Conservation (phyloP, 37 sponge, comb jelly and placozoan species). For the Chondrilla cf. caribensis region DNA sequence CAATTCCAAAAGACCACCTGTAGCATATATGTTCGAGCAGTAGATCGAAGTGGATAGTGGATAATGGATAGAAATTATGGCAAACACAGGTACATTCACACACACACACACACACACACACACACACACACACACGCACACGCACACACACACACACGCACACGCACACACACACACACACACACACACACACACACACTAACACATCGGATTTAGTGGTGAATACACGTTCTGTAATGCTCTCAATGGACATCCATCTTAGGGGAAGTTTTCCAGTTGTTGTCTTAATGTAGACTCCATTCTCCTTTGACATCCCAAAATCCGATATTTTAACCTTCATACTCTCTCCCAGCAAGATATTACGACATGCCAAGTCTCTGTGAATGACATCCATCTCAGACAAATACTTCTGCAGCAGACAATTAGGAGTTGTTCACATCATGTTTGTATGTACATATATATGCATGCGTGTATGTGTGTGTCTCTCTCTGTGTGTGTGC, state of each 20-base stretch:
- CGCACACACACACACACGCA: too few species aligned
- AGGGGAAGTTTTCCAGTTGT: slow-evolving; percentile 92
- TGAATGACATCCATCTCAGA: slow-evolving; percentile 56
- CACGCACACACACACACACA: too few species aligned
- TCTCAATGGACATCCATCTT: slow-evolving; percentile 98
- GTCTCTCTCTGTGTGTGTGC: neutral
- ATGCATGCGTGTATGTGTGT: neutral
- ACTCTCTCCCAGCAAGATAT: slow-evolving; percentile 89
- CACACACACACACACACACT: neutral
- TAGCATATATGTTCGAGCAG: too few species aligned
- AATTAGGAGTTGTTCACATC: neutral
- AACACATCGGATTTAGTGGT: slow-evolving; percentile 16
- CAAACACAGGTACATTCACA: neutral
- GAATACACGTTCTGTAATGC: slow-evolving; percentile 39
- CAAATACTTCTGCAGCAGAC: slow-evolving; percentile 1
- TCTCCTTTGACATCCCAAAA: slow-evolving; percentile 92
- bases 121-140: too few species aligned
- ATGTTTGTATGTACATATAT: too few species aligned
- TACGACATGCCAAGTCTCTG: slow-evolving; percentile 91
- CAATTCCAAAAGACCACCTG: slow-evolving; percentile 68
- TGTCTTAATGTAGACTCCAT: slow-evolving; percentile 86
- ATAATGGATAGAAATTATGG: neutral
- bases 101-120: slow-evolving; percentile 6
- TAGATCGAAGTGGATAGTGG: neutral
- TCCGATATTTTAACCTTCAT: slow-evolving; percentile 88